Evolutionary conservation across 2,888 invertebrate genomes (phyloP).

Genomic region (Ashinkailepas kermadecensis): DNA sequence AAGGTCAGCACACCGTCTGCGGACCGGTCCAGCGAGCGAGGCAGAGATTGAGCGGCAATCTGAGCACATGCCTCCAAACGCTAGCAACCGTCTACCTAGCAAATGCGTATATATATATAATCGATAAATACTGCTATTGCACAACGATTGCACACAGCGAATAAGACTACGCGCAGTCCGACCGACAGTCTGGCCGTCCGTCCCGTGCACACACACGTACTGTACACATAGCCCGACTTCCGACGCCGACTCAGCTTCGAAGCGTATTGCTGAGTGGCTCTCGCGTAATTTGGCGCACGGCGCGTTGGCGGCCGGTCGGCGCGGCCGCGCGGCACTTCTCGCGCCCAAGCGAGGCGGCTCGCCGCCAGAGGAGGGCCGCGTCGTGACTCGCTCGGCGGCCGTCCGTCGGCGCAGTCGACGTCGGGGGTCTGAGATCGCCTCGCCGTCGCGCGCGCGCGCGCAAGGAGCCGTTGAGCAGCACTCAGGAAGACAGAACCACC

Average conservation of each 20-base stretch:
- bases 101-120: not conserved
- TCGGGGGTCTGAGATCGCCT: not conserved
- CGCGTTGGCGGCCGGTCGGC: too few species aligned
- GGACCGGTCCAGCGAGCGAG: not conserved
- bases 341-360: not conserved
- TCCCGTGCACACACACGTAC: not conserved
- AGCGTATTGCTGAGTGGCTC: not conserved
- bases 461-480: not conserved
- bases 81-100: not conserved
- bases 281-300: not conserved
- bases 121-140: conserved; percentile 22
- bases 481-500: conserved; percentile 17
- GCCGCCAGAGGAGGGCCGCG: not conserved
- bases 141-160: conserved; percentile 11
- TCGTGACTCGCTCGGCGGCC: not conserved
- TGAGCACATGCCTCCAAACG: not conserved
- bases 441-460: not conserved
- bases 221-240: not conserved
- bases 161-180: not conserved
- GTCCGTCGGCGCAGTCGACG: not conserved
- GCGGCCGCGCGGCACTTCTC: not conserved
- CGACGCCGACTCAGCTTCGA: not conserved
- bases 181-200: not conserved
- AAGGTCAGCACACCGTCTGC: too few species aligned
- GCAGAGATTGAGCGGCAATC: conserved; percentile 17